A percentile compares a stretch with the other conserved stretches of the same genome.
phyloP scores from a whole-genome alignment of 2,888 invertebrate species.

The Tromatobia lineatoria region DNA sequence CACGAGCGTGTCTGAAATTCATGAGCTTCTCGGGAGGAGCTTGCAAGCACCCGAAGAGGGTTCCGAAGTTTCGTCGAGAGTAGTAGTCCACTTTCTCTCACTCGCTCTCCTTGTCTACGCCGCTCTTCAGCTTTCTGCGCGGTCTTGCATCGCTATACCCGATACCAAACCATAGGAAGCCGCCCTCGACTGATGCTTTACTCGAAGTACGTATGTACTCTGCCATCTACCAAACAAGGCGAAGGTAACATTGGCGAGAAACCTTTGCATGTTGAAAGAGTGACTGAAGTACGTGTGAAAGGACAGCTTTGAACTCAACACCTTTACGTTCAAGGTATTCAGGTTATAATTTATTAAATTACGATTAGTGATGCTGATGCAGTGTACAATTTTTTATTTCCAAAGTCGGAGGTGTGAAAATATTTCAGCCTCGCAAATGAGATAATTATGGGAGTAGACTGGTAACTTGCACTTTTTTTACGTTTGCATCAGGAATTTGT shows the following conservation, averaged over 20 bases:
- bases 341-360: neutral
- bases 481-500: too few species aligned
- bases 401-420: too few species aligned
- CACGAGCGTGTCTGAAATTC: constrained; percentile 75
- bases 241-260: constrained; percentile 58
- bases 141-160: constrained; percentile 42
- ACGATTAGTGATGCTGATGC: too few species aligned
- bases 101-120: constrained; percentile 14
- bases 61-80: constrained; percentile 66
- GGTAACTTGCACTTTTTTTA: too few species aligned
- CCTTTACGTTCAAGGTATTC: constrained; percentile 14
- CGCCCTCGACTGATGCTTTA: constrained; percentile 45
- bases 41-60: constrained; percentile 62
- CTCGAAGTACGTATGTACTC: constrained; percentile 44
- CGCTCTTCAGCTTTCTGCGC: constrained; percentile 14
- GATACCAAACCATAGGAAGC: constrained; percentile 38
- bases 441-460: too few species aligned
- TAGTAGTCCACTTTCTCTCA: constrained; percentile 33
- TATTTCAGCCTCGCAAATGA: too few species aligned
- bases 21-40: constrained; percentile 71
- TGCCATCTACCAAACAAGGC: constrained; percentile 56
- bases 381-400: too few species aligned
- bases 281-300: constrained; percentile 55
- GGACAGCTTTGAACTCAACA: constrained; percentile 40
- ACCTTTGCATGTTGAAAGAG: constrained; percentile 49